Conservation (phyloP, 1,140 invertebrate genomes). For the Micrasema minimum region DNA sequence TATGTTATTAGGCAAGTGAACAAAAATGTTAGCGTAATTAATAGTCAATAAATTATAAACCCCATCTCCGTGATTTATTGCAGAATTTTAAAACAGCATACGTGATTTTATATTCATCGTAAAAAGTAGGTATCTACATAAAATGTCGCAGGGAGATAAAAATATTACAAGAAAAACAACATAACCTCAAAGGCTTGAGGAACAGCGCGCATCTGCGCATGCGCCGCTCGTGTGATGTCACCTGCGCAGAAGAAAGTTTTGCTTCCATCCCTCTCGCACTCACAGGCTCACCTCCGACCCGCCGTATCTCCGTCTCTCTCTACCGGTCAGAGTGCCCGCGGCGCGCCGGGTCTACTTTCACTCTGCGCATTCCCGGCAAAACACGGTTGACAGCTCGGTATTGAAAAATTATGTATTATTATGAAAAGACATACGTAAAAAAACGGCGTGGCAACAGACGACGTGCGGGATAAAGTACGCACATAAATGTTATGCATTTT, state of each 20-base stretch:
- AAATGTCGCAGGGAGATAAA: too few species aligned
- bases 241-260: slow-evolving; percentile 31
- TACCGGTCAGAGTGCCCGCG: slow-evolving; percentile 5
- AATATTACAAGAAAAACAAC: not conserved
- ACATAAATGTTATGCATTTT: too few species aligned
- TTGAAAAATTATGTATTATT: slow-evolving; percentile 19
- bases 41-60: too few species aligned
- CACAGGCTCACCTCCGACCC: not conserved
- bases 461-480: too few species aligned
- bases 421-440: not conserved
- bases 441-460: not conserved
- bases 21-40: too few species aligned
- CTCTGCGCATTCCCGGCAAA: slow-evolving; percentile 14
- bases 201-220: slow-evolving; percentile 1
- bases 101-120: too few species aligned
- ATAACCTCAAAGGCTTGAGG: not conserved
- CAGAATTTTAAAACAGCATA: too few species aligned
- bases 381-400: slow-evolving; percentile 20
- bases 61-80: too few species aligned
- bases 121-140: too few species aligned
- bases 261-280: not conserved
- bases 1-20: too few species aligned
- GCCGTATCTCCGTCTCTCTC: slow-evolving; percentile 1
- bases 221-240: slow-evolving; percentile 18
- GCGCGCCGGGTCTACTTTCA: slow-evolving; percentile 22